Base-by-base conservation (phyloP, 2,113 vertebrate genomes). In the Gorsachius goisagi region DNA sequence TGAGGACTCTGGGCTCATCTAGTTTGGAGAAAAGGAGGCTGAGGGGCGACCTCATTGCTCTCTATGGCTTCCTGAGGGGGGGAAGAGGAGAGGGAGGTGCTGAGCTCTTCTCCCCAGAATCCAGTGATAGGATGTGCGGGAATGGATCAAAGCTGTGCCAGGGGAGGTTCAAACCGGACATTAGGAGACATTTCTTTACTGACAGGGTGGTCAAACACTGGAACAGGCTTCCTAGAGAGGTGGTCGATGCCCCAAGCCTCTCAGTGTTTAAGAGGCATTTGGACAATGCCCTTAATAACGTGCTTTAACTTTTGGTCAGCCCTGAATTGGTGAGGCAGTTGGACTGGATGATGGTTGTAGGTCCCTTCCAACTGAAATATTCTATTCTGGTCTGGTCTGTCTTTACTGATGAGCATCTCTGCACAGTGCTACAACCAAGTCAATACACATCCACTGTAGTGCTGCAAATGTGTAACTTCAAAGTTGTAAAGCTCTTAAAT, bases 61-160 rank as follows among this genome's bases (percentile, higher is more conserved):
- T 53, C 30, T 33, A 32, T 26, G 47, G 37, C 39, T 82, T 37
- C 63, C 58, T 30, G 30, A 82, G 55, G 9, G 72, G 17, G 17
- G 16, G 8, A 77, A 45, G 33, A 1, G 4, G 35, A 56, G 15
- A 60, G 26, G 15, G 30, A 86, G 32, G 30, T 66, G 52, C 45
- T 49, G 16, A 49, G 4, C 71, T 77, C 63, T 76, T 81, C 33
- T 72, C 45, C 45, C 26, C 21, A 26, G 15, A 14, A 66, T 37
- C 32, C 64, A 66, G 56, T 4, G 5, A 33, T 1, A 66, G 39
- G 30, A 72, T 2, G 1, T 0, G 1, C 6, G 8, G 26, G 30
- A 90, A 66, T 21, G 30, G 39, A 28, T 71, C 26, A 37, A 49
- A 66, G 37, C 30, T 72, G 58, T 2, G 2, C 28, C 15, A 44